Conservation (phyloP, 92 coral and sea anemone genomes). For the Palythoa grandis region DNA sequence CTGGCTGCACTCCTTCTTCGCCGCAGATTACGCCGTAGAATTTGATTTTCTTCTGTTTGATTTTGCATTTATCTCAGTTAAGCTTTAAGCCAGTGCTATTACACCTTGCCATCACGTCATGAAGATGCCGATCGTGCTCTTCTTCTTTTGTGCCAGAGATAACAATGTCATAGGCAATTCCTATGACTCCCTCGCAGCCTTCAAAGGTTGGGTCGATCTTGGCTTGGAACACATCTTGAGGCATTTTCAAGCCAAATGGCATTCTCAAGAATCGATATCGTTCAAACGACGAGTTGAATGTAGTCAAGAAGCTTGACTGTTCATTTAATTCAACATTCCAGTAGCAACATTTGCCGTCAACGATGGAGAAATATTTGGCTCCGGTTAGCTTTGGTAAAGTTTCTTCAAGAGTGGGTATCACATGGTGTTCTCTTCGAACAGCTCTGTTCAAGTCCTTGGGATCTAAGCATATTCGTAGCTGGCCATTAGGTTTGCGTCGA, state of each 20-base stretch:
- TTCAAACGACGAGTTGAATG: no score
- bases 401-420: not conserved
- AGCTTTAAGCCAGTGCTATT: constrained; percentile 54
- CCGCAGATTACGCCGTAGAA: constrained; percentile 57
- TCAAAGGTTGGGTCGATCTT: no score
- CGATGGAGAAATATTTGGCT: no score
- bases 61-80: constrained; percentile 62
- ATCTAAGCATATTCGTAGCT: not conserved
- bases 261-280: no score
- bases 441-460: not conserved
- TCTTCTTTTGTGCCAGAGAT: constrained; percentile 10
- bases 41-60: constrained; percentile 53
- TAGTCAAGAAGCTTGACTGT: no score
- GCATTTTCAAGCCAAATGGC: no score
- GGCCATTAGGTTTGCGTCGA: not conserved
- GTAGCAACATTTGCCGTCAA: no score
- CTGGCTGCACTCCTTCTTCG: not conserved
- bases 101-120: constrained; percentile 35
- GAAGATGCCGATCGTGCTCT: constrained; percentile 49
- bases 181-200: no score
- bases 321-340: no score
- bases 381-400: not conserved
- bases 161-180: constrained; percentile 38
- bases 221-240: no score
- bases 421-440: not conserved